These are phyloP conservation scores for Athripsodes cinereus DNA, from an alignment of 2,888 invertebrate species.

Conservation along the genomic window DNA sequence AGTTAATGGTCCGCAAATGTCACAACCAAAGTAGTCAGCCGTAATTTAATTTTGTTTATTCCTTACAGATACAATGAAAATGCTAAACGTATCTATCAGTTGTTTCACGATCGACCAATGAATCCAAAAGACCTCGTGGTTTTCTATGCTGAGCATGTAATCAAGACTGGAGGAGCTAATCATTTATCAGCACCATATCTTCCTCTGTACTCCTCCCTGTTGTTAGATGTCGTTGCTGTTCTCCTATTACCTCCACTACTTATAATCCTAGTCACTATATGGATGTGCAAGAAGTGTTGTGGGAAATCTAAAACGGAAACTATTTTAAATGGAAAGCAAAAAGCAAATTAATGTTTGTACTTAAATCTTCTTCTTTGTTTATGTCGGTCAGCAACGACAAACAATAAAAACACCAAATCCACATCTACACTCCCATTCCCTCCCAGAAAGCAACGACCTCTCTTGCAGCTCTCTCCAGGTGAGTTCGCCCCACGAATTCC, in stretches of 20 bases:
- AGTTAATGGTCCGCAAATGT: neutral
- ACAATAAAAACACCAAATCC: too few species aligned
- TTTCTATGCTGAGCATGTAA: too few species aligned
- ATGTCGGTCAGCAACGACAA: too few species aligned
- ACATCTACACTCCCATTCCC: too few species aligned
- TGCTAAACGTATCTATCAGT: neutral
- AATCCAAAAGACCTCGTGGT: neutral
- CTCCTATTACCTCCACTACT: neutral
- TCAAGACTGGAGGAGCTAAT: too few species aligned
- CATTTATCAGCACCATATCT: too few species aligned
- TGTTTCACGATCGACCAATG: neutral
- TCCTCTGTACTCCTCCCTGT: neutral
- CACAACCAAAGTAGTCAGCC: neutral
- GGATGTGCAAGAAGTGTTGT: too few species aligned
- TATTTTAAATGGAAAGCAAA: neutral
- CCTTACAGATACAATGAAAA: neutral
- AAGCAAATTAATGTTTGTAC: neutral
- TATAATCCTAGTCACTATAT: too few species aligned
- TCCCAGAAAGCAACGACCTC: too few species aligned
- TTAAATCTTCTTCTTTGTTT: too few species aligned
- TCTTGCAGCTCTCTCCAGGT: too few species aligned
- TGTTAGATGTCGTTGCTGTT: neutral
- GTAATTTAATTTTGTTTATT: conserved; percentile 18
- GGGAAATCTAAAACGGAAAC: neutral
- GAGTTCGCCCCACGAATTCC: too few species aligned